Conservation (phyloP, 92 coral and sea anemone genomes). For the Phenganax stokvisi region DNA sequence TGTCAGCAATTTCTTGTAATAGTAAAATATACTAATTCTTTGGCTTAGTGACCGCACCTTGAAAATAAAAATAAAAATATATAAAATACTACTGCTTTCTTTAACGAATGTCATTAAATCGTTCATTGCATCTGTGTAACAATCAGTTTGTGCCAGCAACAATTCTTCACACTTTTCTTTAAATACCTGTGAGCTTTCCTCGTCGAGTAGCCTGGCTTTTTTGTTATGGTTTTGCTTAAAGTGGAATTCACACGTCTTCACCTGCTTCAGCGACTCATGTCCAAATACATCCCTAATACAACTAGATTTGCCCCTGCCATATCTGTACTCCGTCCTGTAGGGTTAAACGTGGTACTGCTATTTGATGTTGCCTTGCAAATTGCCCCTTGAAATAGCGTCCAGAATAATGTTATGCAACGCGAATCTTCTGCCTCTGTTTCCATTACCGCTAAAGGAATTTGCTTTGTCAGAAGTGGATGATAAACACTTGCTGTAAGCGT, state of each 20-base stretch:
- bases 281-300: constrained; percentile 35
- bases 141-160: constrained; percentile 19
- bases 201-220: neutral
- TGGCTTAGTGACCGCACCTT: no score
- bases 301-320: neutral
- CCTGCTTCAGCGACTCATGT: neutral
- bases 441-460: constrained; percentile 40
- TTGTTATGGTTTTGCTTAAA: constrained; percentile 19
- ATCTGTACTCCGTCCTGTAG: constrained; percentile 26
- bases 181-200: neutral
- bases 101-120: neutral
- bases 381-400: constrained; percentile 38
- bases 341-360: neutral
- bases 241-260: constrained; percentile 38
- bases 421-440: constrained; percentile 33
- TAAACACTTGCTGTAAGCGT: constrained; percentile 38
- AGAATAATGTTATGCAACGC: constrained; percentile 34
- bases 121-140: constrained; percentile 22
- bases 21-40: no score
- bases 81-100: no score
- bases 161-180: constrained; percentile 10
- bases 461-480: constrained; percentile 1
- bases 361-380: constrained; percentile 30
- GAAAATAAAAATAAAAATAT: no score
- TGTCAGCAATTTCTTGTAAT: no score